Conservation (phyloP, 2,797 vertebrate species). For the Propithecus deckenii region DNA sequence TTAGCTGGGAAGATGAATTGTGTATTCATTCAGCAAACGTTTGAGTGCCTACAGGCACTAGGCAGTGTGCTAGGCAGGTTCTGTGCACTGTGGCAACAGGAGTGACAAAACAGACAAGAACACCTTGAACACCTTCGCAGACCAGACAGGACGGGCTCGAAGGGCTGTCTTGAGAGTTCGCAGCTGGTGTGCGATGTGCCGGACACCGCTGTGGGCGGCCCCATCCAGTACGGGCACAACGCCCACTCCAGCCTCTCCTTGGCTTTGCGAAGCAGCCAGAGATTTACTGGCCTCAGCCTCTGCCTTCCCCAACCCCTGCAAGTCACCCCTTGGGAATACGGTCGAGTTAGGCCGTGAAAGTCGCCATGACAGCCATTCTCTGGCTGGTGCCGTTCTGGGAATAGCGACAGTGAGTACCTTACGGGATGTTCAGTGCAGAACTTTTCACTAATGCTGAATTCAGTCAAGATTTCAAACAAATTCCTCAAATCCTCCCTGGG, state of each 20-base stretch:
- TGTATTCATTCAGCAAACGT: not conserved
- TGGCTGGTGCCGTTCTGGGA: not conserved
- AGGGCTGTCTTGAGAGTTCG: not conserved
- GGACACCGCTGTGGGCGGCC: not conserved
- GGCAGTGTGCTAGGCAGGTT: not conserved
- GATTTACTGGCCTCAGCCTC: not conserved
- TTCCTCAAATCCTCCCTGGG: not conserved
- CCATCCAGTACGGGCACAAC: not conserved
- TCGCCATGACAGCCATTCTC: not conserved
- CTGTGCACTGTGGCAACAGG: not conserved
- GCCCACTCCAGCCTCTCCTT: not conserved
- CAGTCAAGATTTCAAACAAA: not conserved
- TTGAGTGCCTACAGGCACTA: not conserved
- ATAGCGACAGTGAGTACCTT: not conserved
- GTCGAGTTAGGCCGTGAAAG: not conserved
- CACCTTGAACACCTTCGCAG: not conserved
- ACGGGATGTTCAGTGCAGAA: not conserved
- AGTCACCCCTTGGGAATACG: not conserved
- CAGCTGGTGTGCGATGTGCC: not conserved
- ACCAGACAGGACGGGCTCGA: not conserved
- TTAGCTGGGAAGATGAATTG: not conserved
- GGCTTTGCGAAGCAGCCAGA: not conserved
- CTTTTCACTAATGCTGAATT: not conserved
- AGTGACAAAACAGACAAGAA: not conserved
- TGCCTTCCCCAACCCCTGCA: not conserved